These are phyloP conservation scores for Hypomecis punctinalis DNA, from an alignment of 2,888 invertebrate species.

Conservation along the genomic window DNA sequence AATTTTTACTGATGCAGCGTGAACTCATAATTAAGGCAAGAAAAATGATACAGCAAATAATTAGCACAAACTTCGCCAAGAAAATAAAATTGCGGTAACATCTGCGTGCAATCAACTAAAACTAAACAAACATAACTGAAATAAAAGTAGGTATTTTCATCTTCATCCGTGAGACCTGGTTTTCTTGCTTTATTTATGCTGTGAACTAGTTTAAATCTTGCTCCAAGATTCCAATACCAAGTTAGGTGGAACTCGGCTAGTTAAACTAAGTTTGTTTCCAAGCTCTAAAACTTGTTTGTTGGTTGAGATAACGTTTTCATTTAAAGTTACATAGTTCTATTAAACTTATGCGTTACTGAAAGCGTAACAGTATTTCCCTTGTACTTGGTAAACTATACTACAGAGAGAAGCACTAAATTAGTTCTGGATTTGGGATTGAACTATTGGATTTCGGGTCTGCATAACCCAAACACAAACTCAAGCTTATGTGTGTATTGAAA, in stretches of 20 bases:
- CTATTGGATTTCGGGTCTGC: no score
- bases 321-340: constrained; percentile 16
- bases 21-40: no score
- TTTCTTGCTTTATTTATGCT: constrained; percentile 27
- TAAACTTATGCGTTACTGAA: constrained; percentile 2
- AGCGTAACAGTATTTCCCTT: not conserved
- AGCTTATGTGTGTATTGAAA: no score
- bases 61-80: not conserved
- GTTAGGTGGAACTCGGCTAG: constrained; percentile 6
- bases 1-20: no score
- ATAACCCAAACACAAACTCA: no score
- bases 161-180: constrained; percentile 29
- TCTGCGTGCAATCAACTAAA: constrained; percentile 17
- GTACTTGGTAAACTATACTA: no score
- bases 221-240: constrained; percentile 20
- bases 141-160: constrained; percentile 20
- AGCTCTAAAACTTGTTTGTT: constrained; percentile 23
- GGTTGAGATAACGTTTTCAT: constrained; percentile 24
- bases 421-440: no score
- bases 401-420: no score
- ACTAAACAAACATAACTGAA: constrained; percentile 22
- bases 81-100: constrained; percentile 20
- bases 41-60: not conserved
- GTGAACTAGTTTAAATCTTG: constrained; percentile 30
- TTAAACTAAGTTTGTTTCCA: constrained; percentile 11